Evolutionary conservation across 1,140 invertebrate species (phyloP), one percentile per base, ranked within the genome.

Genomic region (Akabosia matsudoensis): DNA sequence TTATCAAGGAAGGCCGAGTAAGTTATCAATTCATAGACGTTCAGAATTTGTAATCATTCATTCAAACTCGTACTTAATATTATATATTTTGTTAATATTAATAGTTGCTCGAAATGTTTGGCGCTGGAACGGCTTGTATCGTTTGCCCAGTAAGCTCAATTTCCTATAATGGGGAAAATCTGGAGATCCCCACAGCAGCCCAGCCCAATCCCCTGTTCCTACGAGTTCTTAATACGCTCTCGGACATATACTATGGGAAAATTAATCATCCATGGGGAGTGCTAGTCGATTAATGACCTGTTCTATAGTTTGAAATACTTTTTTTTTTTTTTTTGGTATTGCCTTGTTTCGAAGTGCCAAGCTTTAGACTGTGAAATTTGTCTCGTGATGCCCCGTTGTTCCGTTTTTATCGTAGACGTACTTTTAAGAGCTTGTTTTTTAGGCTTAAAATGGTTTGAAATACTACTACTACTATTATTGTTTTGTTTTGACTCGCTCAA

Each of bases 31-130:
- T 75, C n/a, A n/a, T 34, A 2, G 56, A 28, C 28, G 24, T 33
- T 52, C n/a, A n/a, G n/a, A n/a, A n/a, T n/a, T 74, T 70, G 70
- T 30, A 71, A 64, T 0, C 30, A 77, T 22, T 33, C 0, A 22
- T 10, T 67, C 0, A n/a, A n/a, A n/a, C n/a, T n/a, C n/a, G n/a
- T n/a, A n/a, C 22, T 56, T 56, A 67, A 67, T 31, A 30, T 16
- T 67, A 30, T 67, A 30, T 33, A 52, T n/a, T 73, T 76, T 74
- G 34, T 52, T 67, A 72, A 77, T 37, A 82, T 75, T 80, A 87
- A 18, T 85, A 97, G 95, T 84, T 98, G 67, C 83, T 97, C 78
- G 96, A 98, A 86, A 88, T 97, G 82, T 99, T 99, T 87, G 96
- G 96, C 56, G 89, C 94, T 67, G 97, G 97, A 73, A 99, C 97